These are phyloP conservation scores for Phrynosoma blainvillii DNA, from an alignment of 2,113 vertebrate genomes.

Conservation along the genomic window DNA sequence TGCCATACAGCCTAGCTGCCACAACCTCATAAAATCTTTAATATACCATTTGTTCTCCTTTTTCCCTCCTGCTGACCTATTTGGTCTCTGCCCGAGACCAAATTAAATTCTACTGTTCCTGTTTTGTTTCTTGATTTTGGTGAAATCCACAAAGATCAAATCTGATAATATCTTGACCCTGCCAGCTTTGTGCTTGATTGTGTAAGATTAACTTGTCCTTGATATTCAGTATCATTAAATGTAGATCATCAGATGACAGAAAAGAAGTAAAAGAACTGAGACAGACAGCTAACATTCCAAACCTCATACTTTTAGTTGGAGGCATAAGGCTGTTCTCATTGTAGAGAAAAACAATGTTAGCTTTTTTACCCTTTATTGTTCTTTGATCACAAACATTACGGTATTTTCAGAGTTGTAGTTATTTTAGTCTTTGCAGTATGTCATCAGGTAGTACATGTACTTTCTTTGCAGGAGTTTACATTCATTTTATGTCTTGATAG, in stretches of 20 bases:
- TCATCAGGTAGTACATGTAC: background rate
- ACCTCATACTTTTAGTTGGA: background rate
- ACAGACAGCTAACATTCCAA: background rate
- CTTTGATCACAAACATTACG: background rate
- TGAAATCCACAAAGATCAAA: background rate
- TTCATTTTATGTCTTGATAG: background rate
- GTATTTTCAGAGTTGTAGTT: background rate
- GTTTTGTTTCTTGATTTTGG: background rate
- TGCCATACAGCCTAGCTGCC: background rate
- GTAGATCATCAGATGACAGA: background rate
- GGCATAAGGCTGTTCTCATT: background rate
- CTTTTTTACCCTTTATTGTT: background rate
- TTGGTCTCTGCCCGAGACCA: background rate
- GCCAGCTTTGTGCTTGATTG: background rate
- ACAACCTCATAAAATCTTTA: background rate
- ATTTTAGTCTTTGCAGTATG: background rate
- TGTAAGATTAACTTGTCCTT: background rate
- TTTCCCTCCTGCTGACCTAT: background rate
- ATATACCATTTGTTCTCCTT: background rate
- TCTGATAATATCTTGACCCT: background rate
- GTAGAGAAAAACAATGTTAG: background rate
- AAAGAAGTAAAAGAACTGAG: background rate
- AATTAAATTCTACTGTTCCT: background rate
- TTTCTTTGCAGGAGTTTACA: background rate
- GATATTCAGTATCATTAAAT: background rate